Conservation (phyloP, 2,113 vertebrate genomes). For the Pachyramphus minor region DNA sequence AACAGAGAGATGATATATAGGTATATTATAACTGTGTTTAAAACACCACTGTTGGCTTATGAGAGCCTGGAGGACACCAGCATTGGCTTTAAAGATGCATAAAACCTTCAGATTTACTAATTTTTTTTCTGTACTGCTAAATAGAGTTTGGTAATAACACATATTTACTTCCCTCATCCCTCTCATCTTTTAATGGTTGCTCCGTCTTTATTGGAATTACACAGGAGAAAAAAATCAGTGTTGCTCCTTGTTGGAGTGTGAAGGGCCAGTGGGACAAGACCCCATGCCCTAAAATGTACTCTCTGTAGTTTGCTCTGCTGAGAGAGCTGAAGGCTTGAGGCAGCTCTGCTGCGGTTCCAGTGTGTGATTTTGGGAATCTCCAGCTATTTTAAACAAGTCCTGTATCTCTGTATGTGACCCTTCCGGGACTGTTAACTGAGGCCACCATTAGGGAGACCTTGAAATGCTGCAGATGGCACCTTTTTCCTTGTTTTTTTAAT, state of each 20-base stretch:
- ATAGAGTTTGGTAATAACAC: neutral
- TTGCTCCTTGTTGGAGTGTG: neutral
- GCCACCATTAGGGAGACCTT: neutral
- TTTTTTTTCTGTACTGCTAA: neutral
- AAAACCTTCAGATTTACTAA: slow-evolving; percentile 30
- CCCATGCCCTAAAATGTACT: neutral
- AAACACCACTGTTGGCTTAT: slow-evolving; percentile 14
- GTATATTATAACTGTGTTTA: slow-evolving; percentile 40
- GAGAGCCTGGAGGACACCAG: slow-evolving; percentile 15
- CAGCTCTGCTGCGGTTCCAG: neutral
- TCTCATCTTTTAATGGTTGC: neutral
- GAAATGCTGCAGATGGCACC: neutral
- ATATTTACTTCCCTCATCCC: neutral
- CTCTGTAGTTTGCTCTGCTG: neutral
- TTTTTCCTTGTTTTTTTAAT: neutral
- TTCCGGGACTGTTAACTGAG: neutral
- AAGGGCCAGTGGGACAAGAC: neutral
- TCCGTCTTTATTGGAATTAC: neutral
- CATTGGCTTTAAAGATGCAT: slow-evolving; percentile 12
- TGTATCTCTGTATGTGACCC: neutral
- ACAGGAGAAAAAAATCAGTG: neutral
- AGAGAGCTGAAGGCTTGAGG: neutral
- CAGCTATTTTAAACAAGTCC: neutral
- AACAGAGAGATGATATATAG: slow-evolving; percentile 39
- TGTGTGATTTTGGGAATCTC: neutral